Conservation (phyloP, 2,888 invertebrate species). For the Choreutis nemorana region DNA sequence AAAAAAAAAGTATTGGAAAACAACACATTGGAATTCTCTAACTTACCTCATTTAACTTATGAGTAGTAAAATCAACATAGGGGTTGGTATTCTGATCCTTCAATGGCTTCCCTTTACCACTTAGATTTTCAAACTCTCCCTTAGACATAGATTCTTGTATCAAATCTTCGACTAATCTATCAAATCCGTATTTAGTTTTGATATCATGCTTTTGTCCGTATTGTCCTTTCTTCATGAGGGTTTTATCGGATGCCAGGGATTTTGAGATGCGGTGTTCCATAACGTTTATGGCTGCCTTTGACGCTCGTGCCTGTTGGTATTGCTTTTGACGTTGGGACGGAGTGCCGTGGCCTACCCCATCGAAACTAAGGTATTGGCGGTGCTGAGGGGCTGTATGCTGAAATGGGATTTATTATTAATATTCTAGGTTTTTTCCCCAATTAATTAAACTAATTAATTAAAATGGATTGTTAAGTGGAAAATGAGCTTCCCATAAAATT, state of each 20-base stretch:
- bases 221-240: slow-evolving; percentile 72
- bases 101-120: slow-evolving; percentile 85
- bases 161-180: slow-evolving; percentile 88
- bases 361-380: slow-evolving; percentile 81
- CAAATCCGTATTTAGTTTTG: slow-evolving; percentile 84
- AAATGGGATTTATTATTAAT: slow-evolving; percentile 7
- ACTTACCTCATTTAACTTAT: slow-evolving; percentile 80
- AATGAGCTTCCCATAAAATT: too few relatives aligned
- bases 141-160: slow-evolving; percentile 91
- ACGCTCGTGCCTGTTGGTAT: slow-evolving; percentile 72
- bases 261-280: slow-evolving; percentile 71
- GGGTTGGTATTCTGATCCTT: slow-evolving; percentile 76
- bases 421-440: background rate
- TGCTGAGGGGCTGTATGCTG: slow-evolving; percentile 91
- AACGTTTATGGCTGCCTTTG: slow-evolving; percentile 71
- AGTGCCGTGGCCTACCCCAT: slow-evolving; percentile 81
- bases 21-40: too few relatives aligned
- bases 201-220: slow-evolving; percentile 70
- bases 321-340: slow-evolving; percentile 82
- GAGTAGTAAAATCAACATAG: slow-evolving; percentile 87
- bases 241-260: slow-evolving; percentile 67
- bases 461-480: too few relatives aligned
- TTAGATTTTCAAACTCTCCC: slow-evolving; percentile 87
- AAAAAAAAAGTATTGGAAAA: too few relatives aligned
- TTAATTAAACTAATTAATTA: slow-evolving; percentile 1